Base-by-base conservation (phyloP, 1,140 invertebrate species). In the Cephus cinctus region DNA sequence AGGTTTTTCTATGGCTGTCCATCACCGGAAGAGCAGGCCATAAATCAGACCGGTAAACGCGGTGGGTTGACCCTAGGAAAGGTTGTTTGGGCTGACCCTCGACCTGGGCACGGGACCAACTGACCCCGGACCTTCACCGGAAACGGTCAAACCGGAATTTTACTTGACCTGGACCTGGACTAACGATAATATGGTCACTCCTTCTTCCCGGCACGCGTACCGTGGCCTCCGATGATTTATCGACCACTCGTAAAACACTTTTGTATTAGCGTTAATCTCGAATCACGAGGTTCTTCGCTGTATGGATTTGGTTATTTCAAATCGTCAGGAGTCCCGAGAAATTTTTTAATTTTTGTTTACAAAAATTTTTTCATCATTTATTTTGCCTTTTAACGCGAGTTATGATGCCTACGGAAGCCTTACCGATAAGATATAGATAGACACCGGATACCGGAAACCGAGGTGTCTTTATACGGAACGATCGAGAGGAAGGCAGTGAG, bases 81-180 rank as follows among this genome's bases (percentile, higher is more conserved):
- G 69, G 61, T 73, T 75, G 68, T 76, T 76, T 76, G 69, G 74
- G 62, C 70, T 73, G 71, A 75, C 71, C 72, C 63, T 59, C 64
- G 72, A 71, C 72, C 72, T 53, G 44, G 60, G 61, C 67, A 70
- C 61, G 59, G 56, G 61, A 58, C 58, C 57, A 49, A 46, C 41
- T 67, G 67, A 73, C 63, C 68, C 48, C 54, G 34, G 51, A 52
- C 41, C 39, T 46, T 48, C 43, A 41, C 34, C 48, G 35, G 35
- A 50, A 50, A 45, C 14, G 43, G 43, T 41, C 36, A 47, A 47
- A 43, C 40, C 50, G 50, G 50, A 22, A n/a, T 65, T 14, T 47
- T 12, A 31, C 35, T 36, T 52, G 50, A 52, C 50, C 50, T 43
- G 34, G 45, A 20, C 47, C 50, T 51, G 27, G 54, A 42, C 50